Conservation (phyloP, 2,113 vertebrate genomes). For the Oxyura jamaicensis region DNA sequence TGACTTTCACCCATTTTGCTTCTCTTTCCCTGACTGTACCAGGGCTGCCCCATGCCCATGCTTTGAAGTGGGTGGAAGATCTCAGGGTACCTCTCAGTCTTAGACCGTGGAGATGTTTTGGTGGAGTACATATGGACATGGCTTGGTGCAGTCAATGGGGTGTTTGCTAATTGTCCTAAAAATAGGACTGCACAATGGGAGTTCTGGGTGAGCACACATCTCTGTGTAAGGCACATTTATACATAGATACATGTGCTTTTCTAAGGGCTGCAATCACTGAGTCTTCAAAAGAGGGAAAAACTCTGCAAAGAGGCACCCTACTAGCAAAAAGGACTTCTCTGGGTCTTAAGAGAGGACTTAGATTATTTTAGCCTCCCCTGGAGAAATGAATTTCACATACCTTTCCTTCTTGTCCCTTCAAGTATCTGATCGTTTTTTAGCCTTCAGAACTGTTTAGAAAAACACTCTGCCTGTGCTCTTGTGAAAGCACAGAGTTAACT, state of each 20-base stretch:
- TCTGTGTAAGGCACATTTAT: neutral
- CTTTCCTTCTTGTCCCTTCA: neutral
- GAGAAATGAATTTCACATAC: neutral
- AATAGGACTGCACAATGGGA: rapidly evolving
- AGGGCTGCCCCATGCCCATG: neutral
- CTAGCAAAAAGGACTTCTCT: neutral
- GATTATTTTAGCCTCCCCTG: neutral
- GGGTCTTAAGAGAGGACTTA: neutral
- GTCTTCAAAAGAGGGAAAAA: neutral
- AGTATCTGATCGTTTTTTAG: neutral
- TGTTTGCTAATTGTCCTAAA: neutral
- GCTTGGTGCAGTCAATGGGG: neutral
- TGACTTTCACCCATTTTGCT: neutral
- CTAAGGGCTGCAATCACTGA: neutral
- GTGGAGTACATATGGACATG: neutral
- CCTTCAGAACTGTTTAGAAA: neutral
- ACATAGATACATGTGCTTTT: neutral
- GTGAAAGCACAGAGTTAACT: neutral
- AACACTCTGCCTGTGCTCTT: neutral
- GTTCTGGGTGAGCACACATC: rapidly evolving
- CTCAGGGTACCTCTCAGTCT: neutral
- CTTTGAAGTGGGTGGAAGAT: neutral
- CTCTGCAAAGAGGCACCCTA: neutral
- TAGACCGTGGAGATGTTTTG: neutral
- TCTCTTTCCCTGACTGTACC: neutral